Evolutionary conservation across 1,140 invertebrate species (phyloP).

Genomic region (Antheraea pernyi): DNA sequence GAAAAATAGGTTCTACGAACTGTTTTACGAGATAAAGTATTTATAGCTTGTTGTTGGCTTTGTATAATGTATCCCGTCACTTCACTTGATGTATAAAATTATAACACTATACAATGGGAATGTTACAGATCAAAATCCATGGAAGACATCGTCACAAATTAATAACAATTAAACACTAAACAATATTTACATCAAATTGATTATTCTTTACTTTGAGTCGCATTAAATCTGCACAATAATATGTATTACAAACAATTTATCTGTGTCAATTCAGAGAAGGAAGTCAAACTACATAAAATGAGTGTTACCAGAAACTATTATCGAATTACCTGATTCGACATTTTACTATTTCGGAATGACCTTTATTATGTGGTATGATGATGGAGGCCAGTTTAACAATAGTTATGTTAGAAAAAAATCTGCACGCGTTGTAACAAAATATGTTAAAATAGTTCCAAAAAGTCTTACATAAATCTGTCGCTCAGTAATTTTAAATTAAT

Average conservation of each 20-base stretch:
- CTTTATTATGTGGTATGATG: too few species aligned
- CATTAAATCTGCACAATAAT: neutral
- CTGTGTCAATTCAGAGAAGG: too few species aligned
- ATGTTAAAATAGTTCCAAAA: too few species aligned
- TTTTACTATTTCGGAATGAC: too few species aligned
- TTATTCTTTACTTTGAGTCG: neutral
- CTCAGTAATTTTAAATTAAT: too few species aligned
- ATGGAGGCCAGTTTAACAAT: too few species aligned
- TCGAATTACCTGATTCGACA: too few species aligned
- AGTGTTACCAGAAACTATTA: too few species aligned
- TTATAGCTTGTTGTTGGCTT: constrained; percentile 58
- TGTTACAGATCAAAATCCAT: constrained; percentile 72
- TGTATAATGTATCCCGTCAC: constrained; percentile 62
- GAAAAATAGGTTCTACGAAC: constrained; percentile 52
- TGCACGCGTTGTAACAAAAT: too few species aligned
- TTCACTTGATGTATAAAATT: constrained; percentile 62
- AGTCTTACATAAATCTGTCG: too few species aligned
- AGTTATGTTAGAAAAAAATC: too few species aligned
- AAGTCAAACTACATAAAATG: too few species aligned
- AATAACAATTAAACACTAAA: constrained; percentile 4
- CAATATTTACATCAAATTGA: neutral
- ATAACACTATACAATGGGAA: constrained; percentile 26
- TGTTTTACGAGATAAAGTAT: constrained; percentile 53
- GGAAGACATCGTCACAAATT: constrained; percentile 63
- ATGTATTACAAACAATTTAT: neutral